Conservation (phyloP, 2,888 invertebrate genomes). For the Drosophila macrospina region DNA sequence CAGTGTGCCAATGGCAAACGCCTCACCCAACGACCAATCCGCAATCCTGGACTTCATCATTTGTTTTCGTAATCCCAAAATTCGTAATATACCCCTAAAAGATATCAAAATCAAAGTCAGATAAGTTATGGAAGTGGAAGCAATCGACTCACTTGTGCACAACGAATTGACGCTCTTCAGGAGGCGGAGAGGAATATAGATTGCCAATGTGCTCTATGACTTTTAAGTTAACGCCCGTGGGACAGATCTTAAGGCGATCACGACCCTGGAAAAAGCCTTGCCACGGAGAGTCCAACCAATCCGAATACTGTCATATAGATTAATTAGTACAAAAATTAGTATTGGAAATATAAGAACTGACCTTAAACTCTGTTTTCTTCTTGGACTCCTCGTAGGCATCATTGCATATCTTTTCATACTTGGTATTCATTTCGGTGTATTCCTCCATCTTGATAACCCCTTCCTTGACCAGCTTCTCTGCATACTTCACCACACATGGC, state of each 20-base stretch:
- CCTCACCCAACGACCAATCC: conserved; percentile 99
- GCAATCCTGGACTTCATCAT: conserved; percentile 94
- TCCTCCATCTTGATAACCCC: conserved; percentile 89
- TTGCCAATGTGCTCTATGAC: conserved; percentile 88
- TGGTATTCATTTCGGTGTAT: conserved; percentile 85
- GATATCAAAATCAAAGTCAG: conserved; percentile 66
- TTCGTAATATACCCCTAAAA: conserved; percentile 90
- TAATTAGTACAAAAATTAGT: not conserved
- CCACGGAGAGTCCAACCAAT: conserved; percentile 93
- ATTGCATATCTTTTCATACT: conserved; percentile 85
- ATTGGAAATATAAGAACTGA: conserved; percentile 16
- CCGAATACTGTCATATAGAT: conserved; percentile 76
- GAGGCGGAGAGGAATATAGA: conserved; percentile 88
- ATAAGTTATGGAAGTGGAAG: not conserved
- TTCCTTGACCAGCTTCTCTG: conserved; percentile 89
- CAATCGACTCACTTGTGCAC: conserved; percentile 86
- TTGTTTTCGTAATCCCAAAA: conserved; percentile 94
- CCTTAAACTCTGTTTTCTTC: conserved; percentile 87
- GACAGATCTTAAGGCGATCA: conserved; percentile 86
- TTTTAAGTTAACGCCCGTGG: conserved; percentile 89
- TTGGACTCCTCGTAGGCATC: conserved; percentile 89
- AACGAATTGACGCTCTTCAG: conserved; percentile 87
- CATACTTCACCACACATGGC: conserved; percentile 88
- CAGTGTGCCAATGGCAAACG: conserved; percentile 98
- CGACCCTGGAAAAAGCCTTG: conserved; percentile 87